A percentile compares a stretch with the other conserved stretches of the same genome.
Conservation (phyloP, 2,113 vertebrate genomes). For the Amphiprion percula region DNA sequence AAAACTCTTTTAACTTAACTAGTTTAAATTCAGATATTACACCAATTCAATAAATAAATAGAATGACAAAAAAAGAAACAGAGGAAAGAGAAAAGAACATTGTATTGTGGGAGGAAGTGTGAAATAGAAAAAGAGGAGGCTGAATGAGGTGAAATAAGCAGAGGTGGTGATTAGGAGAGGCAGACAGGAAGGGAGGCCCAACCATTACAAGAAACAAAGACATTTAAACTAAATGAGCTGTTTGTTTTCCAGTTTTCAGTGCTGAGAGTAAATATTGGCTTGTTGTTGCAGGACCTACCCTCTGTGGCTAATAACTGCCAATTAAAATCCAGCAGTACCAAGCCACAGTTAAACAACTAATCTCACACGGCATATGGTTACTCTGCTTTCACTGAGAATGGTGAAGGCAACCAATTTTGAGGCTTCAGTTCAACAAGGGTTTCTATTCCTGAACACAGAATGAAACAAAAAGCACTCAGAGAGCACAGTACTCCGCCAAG, state of each 20-base stretch:
- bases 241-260: conserved; percentile 49
- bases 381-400: not conserved
- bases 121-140: not conserved
- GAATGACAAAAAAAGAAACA: not conserved
- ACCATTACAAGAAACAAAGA: conserved; percentile 45
- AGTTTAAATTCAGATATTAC: too few relatives aligned
- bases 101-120: too few relatives aligned
- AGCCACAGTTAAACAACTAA: conserved; percentile 13
- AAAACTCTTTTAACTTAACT: too few relatives aligned
- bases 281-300: conserved; percentile 15
- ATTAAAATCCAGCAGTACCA: conserved; percentile 38
- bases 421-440: not conserved
- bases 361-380: conserved; percentile 1
- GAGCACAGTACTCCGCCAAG: too few relatives aligned
- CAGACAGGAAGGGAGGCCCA: conserved; percentile 26
- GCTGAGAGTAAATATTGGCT: conserved; percentile 53
- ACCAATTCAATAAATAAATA: too few relatives aligned
- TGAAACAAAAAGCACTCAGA: not conserved
- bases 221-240: conserved; percentile 37
- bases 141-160: conserved; percentile 3
- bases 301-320: conserved; percentile 44
- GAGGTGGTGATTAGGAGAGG: conserved; percentile 36
- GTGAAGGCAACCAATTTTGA: not conserved
- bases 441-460: not conserved
- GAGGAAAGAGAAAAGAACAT: not conserved